phyloP scores from a whole-genome alignment of 2,113 vertebrate species.

The Tachuris rubrigastra region DNA sequence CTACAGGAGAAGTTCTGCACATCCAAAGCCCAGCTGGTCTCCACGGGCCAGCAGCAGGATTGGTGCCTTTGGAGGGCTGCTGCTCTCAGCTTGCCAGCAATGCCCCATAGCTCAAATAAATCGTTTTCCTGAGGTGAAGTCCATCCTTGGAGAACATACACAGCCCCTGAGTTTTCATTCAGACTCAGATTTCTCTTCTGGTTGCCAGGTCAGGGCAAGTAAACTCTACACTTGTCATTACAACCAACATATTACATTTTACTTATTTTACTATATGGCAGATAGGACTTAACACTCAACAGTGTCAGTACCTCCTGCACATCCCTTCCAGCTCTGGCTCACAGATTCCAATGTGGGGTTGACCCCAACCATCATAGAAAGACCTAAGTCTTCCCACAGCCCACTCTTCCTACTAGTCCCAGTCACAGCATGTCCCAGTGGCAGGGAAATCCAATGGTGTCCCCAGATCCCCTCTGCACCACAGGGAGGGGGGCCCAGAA shows the following conservation, averaged over 20 bases:
- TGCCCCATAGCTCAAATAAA: background rate
- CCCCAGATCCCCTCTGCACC: background rate
- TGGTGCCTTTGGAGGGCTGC: background rate
- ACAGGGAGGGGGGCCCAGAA: rapidly evolving
- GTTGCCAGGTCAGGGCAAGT: background rate
- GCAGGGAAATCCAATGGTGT: rapidly evolving
- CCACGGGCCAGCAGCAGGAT: background rate
- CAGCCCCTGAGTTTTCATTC: background rate
- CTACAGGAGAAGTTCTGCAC: background rate
- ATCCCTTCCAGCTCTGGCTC: background rate
- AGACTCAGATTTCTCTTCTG: background rate
- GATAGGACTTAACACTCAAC: background rate
- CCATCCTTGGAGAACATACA: background rate
- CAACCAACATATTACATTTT: background rate
- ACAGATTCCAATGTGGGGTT: too few species aligned
- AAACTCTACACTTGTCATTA: background rate
- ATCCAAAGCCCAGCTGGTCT: background rate
- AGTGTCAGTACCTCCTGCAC: background rate
- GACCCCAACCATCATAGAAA: background rate
- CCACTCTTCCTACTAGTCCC: background rate
- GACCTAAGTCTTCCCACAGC: background rate
- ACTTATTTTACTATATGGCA: background rate
- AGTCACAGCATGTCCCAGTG: background rate
- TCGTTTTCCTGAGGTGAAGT: background rate
- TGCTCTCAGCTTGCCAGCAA: background rate